Conservation (phyloP, 1,140 invertebrate genomes). For the Drosophila funebris region DNA sequence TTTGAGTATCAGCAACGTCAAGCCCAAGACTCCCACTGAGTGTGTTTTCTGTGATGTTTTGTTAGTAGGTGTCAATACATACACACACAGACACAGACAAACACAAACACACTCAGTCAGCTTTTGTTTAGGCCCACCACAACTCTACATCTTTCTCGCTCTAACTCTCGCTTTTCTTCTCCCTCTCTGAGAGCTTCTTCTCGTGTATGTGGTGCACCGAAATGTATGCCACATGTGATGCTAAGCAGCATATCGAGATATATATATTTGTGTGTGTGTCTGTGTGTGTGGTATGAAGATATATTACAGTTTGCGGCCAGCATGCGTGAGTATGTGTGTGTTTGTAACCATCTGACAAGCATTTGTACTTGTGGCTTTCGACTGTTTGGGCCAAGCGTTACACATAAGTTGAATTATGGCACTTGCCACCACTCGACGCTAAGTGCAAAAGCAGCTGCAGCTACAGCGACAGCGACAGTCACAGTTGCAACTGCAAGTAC, state of each 20-base stretch:
- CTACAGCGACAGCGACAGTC: background rate
- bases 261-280: constrained; percentile 21
- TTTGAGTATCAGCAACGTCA: background rate
- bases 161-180: constrained; percentile 10
- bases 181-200: background rate
- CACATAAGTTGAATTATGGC: constrained; percentile 66
- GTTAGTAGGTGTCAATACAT: constrained; percentile 50
- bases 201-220: constrained; percentile 57
- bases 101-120: background rate
- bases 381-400: constrained; percentile 34
- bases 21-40: constrained; percentile 9
- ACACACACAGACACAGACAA: constrained; percentile 11
- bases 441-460: constrained; percentile 21
- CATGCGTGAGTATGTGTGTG: background rate
- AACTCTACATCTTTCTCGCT: background rate
- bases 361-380: constrained; percentile 70
- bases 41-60: constrained; percentile 20
- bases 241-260: constrained; percentile 24
- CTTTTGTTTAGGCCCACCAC: constrained; percentile 8
- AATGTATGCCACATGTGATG: constrained; percentile 57
- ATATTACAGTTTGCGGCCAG: constrained; percentile 58
- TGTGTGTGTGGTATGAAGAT: constrained; percentile 60
- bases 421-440: constrained; percentile 23
- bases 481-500: constrained; percentile 35
- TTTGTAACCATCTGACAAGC: constrained; percentile 51